A percentile compares a stretch with the other conserved stretches of the same genome.
These are phyloP conservation scores for Cherax destructor DNA, from an alignment of 1,140 invertebrate genomes.

Conservation along the genomic window DNA sequence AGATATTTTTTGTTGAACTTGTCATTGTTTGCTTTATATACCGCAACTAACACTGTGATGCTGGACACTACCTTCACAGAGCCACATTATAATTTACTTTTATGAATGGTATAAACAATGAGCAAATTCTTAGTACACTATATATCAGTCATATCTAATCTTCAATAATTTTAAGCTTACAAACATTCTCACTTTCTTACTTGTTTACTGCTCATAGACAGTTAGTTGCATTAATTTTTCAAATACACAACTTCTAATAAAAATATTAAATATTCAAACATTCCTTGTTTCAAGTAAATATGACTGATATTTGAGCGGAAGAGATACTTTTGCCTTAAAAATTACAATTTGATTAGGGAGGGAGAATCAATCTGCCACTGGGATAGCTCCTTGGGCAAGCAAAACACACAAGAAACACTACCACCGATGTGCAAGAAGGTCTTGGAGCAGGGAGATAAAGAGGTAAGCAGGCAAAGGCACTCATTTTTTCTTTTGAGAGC, in stretches of 20 bases:
- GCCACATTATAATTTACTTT: slow-evolving; percentile 17
- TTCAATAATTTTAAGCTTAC: background rate
- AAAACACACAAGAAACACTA: slow-evolving; percentile 60
- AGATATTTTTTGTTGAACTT: background rate
- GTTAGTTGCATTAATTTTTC: background rate
- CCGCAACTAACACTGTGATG: slow-evolving; percentile 7
- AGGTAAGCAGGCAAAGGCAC: slow-evolving; percentile 31
- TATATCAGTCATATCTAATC: slow-evolving; percentile 47
- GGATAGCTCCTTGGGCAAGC: slow-evolving; percentile 31
- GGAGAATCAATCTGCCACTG: slow-evolving; percentile 48
- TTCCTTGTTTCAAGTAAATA: slow-evolving; percentile 36
- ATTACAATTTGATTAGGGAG: slow-evolving; percentile 55
- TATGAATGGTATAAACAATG: slow-evolving; percentile 60
- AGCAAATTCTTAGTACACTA: slow-evolving; percentile 58
- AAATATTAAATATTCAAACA: background rate
- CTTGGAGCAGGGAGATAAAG: slow-evolving; percentile 38
- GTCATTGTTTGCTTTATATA: slow-evolving; percentile 31
- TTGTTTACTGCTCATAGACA: background rate
- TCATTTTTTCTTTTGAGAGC: background rate
- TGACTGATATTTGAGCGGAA: slow-evolving; percentile 66
- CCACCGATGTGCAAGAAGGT: slow-evolving; percentile 56
- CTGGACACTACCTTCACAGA: slow-evolving; percentile 28
- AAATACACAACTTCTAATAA: background rate
- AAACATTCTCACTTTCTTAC: background rate
- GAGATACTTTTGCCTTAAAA: slow-evolving; percentile 64